Conservation (phyloP, 2,888 invertebrate species). For the Drosophila prostipennis region DNA sequence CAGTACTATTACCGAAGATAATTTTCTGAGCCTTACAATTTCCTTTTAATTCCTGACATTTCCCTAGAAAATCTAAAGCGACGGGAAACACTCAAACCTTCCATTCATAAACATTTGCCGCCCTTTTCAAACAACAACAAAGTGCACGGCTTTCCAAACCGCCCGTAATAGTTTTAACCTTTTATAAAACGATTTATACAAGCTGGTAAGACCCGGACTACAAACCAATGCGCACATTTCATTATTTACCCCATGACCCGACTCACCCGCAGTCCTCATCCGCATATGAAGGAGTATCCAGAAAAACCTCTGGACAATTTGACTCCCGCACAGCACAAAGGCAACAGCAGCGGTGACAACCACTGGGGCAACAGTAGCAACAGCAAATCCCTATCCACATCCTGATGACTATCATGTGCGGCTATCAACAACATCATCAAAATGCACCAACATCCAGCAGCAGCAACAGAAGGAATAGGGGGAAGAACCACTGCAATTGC, state of each 20-base stretch:
- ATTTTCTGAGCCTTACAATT: no score
- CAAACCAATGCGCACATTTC: conserved; percentile 56
- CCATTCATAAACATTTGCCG: conserved; percentile 19
- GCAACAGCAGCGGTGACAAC: conserved; percentile 27
- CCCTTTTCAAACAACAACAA: conserved; percentile 12
- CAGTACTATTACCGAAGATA: no score
- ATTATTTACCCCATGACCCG: conserved; percentile 9
- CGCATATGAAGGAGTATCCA: conserved; percentile 18
- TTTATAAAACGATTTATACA: conserved; percentile 46
- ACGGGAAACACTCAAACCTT: conserved; percentile 8
- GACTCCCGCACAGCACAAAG: conserved; percentile 39
- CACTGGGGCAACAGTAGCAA: conserved; percentile 17
- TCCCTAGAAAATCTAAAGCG: not conserved
- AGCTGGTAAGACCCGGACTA: conserved; percentile 22
- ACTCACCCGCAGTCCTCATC: not conserved
- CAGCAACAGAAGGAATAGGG: conserved; percentile 22
- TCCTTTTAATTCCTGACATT: not conserved
- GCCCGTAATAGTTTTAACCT: conserved; percentile 34
- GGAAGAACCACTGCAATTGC: conserved; percentile 67
- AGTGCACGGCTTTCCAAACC: conserved; percentile 9
- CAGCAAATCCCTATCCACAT: conserved; percentile 25
- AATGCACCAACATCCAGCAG: conserved; percentile 52
- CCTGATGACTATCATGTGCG: conserved; percentile 72
- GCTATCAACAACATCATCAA: conserved; percentile 79
- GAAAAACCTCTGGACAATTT: conserved; percentile 50